Evolutionary conservation across 2,113 vertebrate species (phyloP).

Genomic region (Eurypyga helias): DNA sequence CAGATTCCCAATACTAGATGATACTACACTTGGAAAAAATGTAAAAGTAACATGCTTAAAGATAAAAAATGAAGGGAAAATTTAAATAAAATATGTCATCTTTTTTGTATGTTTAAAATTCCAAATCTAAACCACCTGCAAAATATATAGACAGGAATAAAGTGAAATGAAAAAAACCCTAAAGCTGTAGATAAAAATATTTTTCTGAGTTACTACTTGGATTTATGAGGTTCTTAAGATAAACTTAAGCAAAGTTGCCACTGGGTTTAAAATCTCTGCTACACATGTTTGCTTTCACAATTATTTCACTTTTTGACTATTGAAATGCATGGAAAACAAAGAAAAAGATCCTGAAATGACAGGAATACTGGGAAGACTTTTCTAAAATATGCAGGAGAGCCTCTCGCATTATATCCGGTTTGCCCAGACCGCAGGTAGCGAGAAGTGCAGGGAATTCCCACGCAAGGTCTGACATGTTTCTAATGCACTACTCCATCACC

Average conservation of each 20-base stretch:
- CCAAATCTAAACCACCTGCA: not conserved
- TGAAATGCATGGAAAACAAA: not conserved
- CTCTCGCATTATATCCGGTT: not conserved
- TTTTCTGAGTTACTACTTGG: not conserved
- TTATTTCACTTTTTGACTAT: not conserved
- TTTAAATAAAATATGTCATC: not conserved
- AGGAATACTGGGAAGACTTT: not conserved
- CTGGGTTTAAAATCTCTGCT: not conserved
- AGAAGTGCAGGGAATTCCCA: not conserved
- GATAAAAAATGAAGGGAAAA: not conserved
- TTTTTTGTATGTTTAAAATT: not conserved
- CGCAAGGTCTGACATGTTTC: not conserved
- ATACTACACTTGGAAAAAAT: not conserved
- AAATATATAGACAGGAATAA: not conserved
- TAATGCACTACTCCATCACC: not conserved
- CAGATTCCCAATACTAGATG: not conserved
- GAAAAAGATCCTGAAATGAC: not conserved
- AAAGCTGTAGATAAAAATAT: not conserved
- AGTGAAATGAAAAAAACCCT: not conserved
- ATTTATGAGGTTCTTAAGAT: not conserved
- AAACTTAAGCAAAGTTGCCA: not conserved
- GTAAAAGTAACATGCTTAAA: not conserved
- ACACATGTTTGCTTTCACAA: not conserved
- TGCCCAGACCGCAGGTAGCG: not conserved
- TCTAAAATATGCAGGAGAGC: not conserved